Evolutionary conservation across 1,140 invertebrate genomes (phyloP).

Genomic region (Drosophila miranda): DNA sequence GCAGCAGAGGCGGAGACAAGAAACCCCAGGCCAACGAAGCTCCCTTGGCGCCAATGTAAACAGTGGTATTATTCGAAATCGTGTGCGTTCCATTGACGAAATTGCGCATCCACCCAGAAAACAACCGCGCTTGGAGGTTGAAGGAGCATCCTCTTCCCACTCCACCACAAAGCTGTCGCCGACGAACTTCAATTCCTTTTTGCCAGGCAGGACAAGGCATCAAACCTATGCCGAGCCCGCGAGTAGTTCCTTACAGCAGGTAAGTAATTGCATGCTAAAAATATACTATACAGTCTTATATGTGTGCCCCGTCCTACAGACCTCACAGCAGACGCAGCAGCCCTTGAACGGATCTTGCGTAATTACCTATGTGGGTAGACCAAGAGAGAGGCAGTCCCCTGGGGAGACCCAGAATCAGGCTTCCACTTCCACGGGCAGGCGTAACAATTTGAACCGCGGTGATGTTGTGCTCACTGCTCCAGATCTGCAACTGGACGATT

Average conservation of each 20-base stretch:
- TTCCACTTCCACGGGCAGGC: constrained; percentile 58
- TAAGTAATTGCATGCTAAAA: constrained; percentile 1
- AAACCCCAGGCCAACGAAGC: constrained; percentile 12
- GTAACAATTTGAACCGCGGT: constrained; percentile 15
- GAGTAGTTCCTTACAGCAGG: constrained; percentile 9
- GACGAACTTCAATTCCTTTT: constrained; percentile 58
- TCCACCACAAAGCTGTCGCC: constrained; percentile 40
- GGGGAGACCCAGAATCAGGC: constrained; percentile 41
- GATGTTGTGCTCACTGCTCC: constrained; percentile 86
- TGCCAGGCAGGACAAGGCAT: constrained; percentile 59
- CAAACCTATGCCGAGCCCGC: constrained; percentile 54
- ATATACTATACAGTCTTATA: too few species aligned
- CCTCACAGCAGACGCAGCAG: constrained; percentile 1
- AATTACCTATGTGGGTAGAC: constrained; percentile 69
- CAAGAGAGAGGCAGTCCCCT: constrained; percentile 43
- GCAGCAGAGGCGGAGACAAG: constrained; percentile 5
- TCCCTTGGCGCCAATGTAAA: background rate
- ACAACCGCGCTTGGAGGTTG: constrained; percentile 28
- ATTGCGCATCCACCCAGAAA: constrained; percentile 12
- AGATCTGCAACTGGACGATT: constrained; percentile 89
- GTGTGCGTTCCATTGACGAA: constrained; percentile 49
- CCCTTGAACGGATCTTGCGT: constrained; percentile 56
- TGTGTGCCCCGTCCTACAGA: too few species aligned
- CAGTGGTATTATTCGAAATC: constrained; percentile 30
- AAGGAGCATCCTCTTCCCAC: background rate